phyloP scores from a whole-genome alignment of 2,113 vertebrate genomes.

The Cardinalis cardinalis region DNA sequence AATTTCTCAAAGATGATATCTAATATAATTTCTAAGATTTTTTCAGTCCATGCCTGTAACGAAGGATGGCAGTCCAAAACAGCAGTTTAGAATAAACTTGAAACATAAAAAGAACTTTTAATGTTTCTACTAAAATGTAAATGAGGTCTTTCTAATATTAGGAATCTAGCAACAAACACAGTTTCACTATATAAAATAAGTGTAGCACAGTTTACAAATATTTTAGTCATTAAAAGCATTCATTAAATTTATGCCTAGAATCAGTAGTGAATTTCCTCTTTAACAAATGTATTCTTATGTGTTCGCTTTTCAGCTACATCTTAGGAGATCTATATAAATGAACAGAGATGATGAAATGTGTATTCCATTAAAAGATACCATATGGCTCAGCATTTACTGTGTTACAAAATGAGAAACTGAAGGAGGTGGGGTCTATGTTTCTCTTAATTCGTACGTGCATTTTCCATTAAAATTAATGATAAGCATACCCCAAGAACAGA shows the following conservation, averaged over 20 bases:
- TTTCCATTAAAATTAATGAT: slow-evolving; percentile 25
- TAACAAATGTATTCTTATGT: neutral
- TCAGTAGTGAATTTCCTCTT: neutral
- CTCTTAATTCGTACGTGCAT: neutral
- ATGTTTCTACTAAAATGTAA: neutral
- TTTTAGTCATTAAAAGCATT: neutral
- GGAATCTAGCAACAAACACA: neutral
- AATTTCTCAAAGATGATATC: slow-evolving; percentile 14
- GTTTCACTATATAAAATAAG: neutral
- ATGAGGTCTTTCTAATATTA: neutral
- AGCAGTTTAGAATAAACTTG: neutral
- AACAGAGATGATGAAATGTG: slow-evolving; percentile 30
- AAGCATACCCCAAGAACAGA: neutral
- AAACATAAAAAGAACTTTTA: neutral
- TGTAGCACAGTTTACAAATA: neutral
- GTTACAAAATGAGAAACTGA: slow-evolving; percentile 11
- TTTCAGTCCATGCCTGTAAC: neutral
- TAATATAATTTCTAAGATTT: neutral
- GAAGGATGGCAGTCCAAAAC: neutral
- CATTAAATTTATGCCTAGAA: neutral
- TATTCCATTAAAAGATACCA: slow-evolving; percentile 20
- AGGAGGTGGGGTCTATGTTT: neutral
- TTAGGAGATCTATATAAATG: slow-evolving; percentile 16
- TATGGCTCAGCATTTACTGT: slow-evolving; percentile 5
- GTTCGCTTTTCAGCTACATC: neutral